A percentile compares a stretch with the other conserved stretches of the same genome.
phyloP scores from a whole-genome alignment of 2,113 vertebrate species.

The Epinephelus fuscoguttatus region DNA sequence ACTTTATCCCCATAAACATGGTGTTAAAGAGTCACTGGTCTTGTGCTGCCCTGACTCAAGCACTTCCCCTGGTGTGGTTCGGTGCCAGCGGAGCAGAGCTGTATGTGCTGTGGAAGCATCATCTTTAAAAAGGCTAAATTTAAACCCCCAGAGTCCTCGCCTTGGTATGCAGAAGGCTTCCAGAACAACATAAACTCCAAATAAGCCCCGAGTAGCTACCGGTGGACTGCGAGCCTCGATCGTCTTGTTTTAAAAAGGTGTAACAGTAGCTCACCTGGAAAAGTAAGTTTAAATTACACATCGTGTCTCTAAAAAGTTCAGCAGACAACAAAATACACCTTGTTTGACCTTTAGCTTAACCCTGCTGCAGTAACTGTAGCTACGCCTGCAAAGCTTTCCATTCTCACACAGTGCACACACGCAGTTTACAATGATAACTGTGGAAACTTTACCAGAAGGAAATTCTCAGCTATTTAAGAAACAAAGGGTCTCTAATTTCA shows the following conservation, averaged over 20 bases:
- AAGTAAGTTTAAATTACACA: background rate
- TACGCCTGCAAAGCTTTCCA: background rate
- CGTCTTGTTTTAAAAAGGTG: conserved; percentile 55
- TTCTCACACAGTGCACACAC: background rate
- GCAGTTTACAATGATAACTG: background rate
- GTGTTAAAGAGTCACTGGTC: conserved; percentile 76
- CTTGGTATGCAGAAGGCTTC: conserved; percentile 81
- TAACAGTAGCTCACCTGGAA: conserved; percentile 47
- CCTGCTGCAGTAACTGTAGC: background rate
- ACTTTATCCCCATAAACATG: conserved; percentile 79
- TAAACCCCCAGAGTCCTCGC: conserved; percentile 78
- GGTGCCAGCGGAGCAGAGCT: conserved; percentile 74
- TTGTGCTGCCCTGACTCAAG: conserved; percentile 61
- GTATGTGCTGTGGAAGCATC: conserved; percentile 83
- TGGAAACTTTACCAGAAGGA: no score
- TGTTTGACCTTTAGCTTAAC: background rate
- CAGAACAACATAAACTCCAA: conserved; percentile 85
- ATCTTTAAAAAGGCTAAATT: conserved; percentile 87
- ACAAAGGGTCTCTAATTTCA: background rate
- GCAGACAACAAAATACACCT: background rate
- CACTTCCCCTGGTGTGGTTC: conserved; percentile 58
- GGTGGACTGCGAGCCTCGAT: background rate
- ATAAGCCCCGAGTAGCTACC: conserved; percentile 76
- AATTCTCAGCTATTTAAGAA: background rate
- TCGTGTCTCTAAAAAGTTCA: background rate